Conservation (phyloP, 2,113 vertebrate genomes). For the Alectura lathami region DNA sequence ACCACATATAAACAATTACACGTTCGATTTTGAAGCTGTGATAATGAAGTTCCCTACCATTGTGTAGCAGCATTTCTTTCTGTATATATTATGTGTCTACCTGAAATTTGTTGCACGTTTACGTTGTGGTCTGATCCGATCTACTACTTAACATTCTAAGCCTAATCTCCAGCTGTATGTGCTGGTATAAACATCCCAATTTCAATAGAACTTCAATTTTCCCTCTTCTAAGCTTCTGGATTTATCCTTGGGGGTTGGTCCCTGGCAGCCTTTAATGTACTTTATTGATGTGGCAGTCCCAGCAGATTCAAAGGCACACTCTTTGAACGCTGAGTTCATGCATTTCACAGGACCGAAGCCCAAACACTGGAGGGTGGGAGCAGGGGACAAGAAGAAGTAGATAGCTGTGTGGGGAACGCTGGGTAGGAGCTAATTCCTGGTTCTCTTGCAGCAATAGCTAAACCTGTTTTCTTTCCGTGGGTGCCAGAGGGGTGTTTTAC, state of each 20-base stretch:
- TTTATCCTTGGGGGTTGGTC: neutral
- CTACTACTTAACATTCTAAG: neutral
- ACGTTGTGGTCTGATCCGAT: accelerated
- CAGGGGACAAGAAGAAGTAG: neutral
- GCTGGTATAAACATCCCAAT: neutral
- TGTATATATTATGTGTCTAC: neutral
- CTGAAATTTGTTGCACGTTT: neutral
- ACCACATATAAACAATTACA: neutral
- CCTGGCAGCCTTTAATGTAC: neutral
- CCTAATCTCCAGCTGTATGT: neutral
- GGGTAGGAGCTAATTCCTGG: neutral
- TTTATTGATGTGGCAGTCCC: neutral
- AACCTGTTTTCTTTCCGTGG: neutral
- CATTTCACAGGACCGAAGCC: neutral
- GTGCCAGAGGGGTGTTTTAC: neutral
- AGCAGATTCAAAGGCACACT: neutral
- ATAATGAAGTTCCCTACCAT: neutral
- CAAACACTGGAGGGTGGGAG: neutral
- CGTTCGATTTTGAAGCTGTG: neutral
- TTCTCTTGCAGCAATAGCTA: neutral
- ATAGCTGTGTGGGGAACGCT: accelerated
- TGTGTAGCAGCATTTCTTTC: neutral
- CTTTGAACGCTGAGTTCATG: neutral
- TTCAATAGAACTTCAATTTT: neutral
- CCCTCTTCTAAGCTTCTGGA: neutral